Base-by-base conservation (phyloP, 1,140 invertebrate species). In the Caenorhabditis brenneri region DNA sequence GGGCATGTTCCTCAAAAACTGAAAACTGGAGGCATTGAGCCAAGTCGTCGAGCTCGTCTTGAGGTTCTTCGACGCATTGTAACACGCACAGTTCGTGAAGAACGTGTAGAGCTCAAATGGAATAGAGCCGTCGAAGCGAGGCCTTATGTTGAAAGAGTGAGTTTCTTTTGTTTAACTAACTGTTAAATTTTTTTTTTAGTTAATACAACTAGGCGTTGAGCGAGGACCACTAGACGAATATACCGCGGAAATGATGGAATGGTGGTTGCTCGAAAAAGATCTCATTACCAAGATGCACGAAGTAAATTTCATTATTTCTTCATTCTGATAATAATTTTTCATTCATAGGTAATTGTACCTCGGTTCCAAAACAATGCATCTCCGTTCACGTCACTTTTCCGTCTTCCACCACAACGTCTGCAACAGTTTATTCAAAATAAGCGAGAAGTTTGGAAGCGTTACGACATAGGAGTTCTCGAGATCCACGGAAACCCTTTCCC, bases 231-330 rank as follows among this genome's bases (percentile, higher is more conserved):
- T 83, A 46, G 89, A 89, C 79, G 87, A 85, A n/a, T 89, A 90
- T 69, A 89, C 89, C 19, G 55, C 80, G 6, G 88, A 89, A 78
- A 90, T 90, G 88, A 79, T 90, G 53, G 55, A 89, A 22, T 89
- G 89, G 89, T 89, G 88, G 88, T 42, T 89, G 12, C 84, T 85
- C 27, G 89, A 89, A 60, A 83, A 85, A 42, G 85, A 86, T 74
- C 58, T 89, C 9, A 51, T 84, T 24, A 81, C 85, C 15, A 89
- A 89, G 55, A 81, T 89, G 85, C 83, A 86, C 31, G 84, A 87
- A 48, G 85, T 87, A 42, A 58, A 16, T 55, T 55, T 55, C 51
- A 7, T 15, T 12, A 39, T 16, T 65, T 36, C 7, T 31, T 46
- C 39, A 33, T 65, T 65, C 9, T 29, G n/a, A n/a, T 24, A 29